Evolutionary conservation across 2,797 vertebrate genomes (phyloP).

Genomic region (Chloroceryle amazona): DNA sequence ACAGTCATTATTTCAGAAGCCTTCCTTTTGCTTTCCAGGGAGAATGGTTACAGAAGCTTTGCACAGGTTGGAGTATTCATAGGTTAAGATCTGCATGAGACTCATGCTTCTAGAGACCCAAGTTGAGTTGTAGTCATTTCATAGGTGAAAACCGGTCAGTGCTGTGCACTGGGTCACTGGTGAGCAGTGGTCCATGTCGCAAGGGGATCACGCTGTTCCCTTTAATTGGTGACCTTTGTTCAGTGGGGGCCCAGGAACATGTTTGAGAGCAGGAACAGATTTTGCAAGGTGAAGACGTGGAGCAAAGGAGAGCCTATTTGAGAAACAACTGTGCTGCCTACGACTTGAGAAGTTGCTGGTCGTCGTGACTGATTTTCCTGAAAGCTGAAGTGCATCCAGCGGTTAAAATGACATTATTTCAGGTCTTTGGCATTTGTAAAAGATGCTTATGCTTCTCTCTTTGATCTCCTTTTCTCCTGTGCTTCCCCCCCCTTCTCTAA

Average conservation of each 20-base stretch:
- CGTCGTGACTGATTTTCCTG: background rate
- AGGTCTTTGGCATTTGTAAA: conserved; percentile 6
- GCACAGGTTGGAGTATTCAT: fast-evolving
- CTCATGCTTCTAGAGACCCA: background rate
- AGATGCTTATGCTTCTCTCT: background rate
- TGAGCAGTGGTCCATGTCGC: background rate
- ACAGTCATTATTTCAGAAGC: background rate
- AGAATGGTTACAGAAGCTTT: background rate
- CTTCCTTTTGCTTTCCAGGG: background rate
- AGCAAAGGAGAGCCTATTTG: background rate
- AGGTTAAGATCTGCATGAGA: background rate
- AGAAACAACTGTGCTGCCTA: background rate
- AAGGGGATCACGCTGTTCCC: fast-evolving
- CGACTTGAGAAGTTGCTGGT: background rate
- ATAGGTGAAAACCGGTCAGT: background rate
- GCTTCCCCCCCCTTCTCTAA: background rate
- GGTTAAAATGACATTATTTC: conserved; percentile 18
- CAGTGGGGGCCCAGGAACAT: background rate
- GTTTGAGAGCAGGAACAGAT: background rate
- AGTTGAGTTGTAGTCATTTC: background rate
- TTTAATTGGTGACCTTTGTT: background rate
- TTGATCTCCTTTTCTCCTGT: background rate
- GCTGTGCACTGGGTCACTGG: background rate
- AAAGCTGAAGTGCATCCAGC: background rate
- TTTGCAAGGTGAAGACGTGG: background rate